Base-by-base conservation (phyloP, 2,888 invertebrate species). In the Lottia gigantea region DNA sequence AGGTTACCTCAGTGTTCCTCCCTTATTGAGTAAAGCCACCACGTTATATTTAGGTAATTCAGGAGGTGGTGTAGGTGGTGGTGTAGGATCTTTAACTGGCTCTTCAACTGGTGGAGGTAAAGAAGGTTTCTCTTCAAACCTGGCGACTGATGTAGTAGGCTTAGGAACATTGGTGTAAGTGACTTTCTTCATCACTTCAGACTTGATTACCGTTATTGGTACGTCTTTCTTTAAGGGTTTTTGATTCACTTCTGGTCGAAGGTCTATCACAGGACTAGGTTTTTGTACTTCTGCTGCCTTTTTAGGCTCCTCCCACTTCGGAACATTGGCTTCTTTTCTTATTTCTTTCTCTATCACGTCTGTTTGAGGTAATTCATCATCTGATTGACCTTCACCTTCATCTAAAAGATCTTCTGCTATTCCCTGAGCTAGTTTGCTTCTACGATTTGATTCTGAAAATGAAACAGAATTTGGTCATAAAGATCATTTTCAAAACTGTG, bases 1-100 rank as follows among this genome's bases (percentile, higher is more conserved):
- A n/a, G n/a, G n/a, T n/a, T 70, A 86, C 86, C 82, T 86, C n/a
- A 87, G 78, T 7, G 81, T 79, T 26, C 77, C 78, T 23, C 87
- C 87, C 69, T 84, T 84, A 55, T 83, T 81, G 55, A 87, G 75
- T 31, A 86, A 73, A 49, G 81, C 82, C 46, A 87, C 84, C 14
- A 87, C 85, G 74, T 87, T 83, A 73, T 82, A 83, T 67, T 81
- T 82, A 8, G 82, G 80, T 72, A 79, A 78, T 16, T 77, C 79
- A 7, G 78, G 75, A 7, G 80, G 77, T 11, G 77, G 70, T n/a
- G 25, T 67, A 49, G 65, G 61, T 23, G 19, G 64, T 23, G 64
- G 14, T 11, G 71, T 72, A n/a, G 74, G 74, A 55, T 73, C 71
- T 45, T 68, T 71, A 26, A 72, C 72, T 16, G 71, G 64, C 40